Percentiles rank a stretch among this genome's conserved stretches.
phyloP scores from a whole-genome alignment of 2,797 vertebrate genomes.

The Hapalemur alaotrensis region DNA sequence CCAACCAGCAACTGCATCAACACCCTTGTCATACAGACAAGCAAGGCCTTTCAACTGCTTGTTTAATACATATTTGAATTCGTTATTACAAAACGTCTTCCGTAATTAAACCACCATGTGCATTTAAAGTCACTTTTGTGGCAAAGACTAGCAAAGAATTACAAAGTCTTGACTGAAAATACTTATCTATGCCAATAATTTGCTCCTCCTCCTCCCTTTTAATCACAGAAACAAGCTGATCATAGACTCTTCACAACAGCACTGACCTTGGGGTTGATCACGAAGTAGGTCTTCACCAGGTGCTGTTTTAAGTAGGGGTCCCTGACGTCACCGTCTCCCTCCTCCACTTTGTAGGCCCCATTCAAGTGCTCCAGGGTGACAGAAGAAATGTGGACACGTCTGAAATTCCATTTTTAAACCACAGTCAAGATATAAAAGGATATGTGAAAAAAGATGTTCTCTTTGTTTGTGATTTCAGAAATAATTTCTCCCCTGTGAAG shows the following conservation, averaged over 20 bases:
- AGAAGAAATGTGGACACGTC: constrained; percentile 97
- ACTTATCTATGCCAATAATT: background rate
- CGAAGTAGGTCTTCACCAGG: constrained; percentile 94
- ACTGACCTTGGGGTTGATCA: constrained; percentile 98
- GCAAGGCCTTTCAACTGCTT: background rate
- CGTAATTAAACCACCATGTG: background rate
- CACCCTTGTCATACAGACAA: rapidly evolving
- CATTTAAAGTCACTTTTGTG: background rate
- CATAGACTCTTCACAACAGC: background rate
- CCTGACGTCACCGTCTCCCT: constrained; percentile 93
- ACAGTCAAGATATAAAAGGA: background rate
- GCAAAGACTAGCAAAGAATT: background rate
- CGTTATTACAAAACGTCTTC: background rate
- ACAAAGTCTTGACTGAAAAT: background rate
- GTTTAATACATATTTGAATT: background rate
- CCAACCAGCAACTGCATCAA: too few relatives aligned
- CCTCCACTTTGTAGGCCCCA: constrained; percentile 96
- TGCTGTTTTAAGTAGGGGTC: constrained; percentile 97
- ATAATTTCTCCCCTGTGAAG: background rate
- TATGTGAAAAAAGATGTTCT: background rate
- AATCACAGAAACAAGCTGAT: background rate
- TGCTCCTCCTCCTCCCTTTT: background rate
- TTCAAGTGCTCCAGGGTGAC: constrained; percentile 97
- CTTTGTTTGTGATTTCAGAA: background rate
- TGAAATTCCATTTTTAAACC: constrained; percentile 81